phyloP scores from a whole-genome alignment of 2,888 invertebrate species.

The Cataglyphis altisquamis region DNA sequence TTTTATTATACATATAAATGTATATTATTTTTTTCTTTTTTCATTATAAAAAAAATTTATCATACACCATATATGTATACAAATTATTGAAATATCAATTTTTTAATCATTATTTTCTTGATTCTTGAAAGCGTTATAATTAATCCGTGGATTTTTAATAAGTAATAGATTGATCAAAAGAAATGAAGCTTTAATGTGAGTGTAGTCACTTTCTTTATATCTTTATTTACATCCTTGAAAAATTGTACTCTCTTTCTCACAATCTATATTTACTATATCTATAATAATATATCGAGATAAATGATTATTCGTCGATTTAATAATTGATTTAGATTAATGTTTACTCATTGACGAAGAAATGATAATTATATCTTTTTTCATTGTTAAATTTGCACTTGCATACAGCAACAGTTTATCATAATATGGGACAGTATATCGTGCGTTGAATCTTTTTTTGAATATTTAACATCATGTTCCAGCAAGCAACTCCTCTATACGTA shows the following conservation, averaged over 20 bases:
- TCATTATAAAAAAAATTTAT: neutral
- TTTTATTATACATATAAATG: neutral
- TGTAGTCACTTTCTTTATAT: too few species aligned
- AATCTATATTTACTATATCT: too few species aligned
- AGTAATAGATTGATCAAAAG: too few species aligned
- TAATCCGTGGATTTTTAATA: too few species aligned
- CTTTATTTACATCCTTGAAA: too few species aligned
- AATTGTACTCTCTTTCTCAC: too few species aligned
- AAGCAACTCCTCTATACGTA: conserved; percentile 28
- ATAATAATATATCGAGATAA: too few species aligned
- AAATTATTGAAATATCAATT: neutral
- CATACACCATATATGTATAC: neutral
- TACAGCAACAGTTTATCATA: neutral
- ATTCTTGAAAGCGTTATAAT: too few species aligned
- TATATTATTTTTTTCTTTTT: neutral
- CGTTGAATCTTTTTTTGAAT: conserved; percentile 2
- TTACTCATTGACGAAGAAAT: neutral
- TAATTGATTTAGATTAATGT: neutral
- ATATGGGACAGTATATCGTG: neutral
- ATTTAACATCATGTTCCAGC: conserved; percentile 41
- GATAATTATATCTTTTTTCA: neutral
- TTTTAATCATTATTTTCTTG: too few species aligned
- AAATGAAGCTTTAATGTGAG: too few species aligned
- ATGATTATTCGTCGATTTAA: too few species aligned
- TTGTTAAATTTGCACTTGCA: neutral